Conservation (phyloP, 2,888 invertebrate species). For the Hybos culiciformis region DNA sequence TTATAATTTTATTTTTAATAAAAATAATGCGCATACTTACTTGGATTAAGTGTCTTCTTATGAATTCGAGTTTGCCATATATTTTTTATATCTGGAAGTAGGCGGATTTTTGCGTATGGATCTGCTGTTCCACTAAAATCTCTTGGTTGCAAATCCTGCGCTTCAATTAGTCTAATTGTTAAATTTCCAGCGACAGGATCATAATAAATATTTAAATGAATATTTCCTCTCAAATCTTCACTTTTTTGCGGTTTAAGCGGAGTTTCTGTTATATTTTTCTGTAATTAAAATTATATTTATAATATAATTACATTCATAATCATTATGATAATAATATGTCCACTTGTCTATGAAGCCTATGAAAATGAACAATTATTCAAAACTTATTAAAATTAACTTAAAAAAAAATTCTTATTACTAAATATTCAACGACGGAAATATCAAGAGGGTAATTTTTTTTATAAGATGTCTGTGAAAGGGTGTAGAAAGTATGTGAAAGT, state of each 20-base stretch:
- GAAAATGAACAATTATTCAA: background rate
- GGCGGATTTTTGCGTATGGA: constrained; percentile 51
- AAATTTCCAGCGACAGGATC: constrained; percentile 49
- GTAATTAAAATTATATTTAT: too few species aligned
- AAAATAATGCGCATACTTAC: constrained; percentile 24
- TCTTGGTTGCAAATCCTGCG: constrained; percentile 42
- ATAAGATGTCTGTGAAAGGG: too few species aligned
- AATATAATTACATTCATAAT: too few species aligned
- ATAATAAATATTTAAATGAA: constrained; percentile 47
- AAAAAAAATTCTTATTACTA: background rate
- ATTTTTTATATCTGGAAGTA: constrained; percentile 46
- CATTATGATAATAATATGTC: too few species aligned
- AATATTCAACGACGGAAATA: too few species aligned
- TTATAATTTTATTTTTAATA: background rate
- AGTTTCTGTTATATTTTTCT: constrained; percentile 27
- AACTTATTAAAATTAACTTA: background rate
- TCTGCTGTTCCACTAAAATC: constrained; percentile 48
- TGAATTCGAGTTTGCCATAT: constrained; percentile 50
- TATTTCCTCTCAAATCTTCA: constrained; percentile 44
- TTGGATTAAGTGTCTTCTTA: constrained; percentile 49
- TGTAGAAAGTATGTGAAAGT: too few species aligned
- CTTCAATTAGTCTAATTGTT: constrained; percentile 49
- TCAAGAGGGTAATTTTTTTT: too few species aligned
- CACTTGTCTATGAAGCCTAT: background rate
- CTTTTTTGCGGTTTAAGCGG: constrained; percentile 20